Base-by-base conservation (phyloP, 30 jellyfish, hydroid and myxozoan genomes). In the Turritopsis dohrnii region DNA sequence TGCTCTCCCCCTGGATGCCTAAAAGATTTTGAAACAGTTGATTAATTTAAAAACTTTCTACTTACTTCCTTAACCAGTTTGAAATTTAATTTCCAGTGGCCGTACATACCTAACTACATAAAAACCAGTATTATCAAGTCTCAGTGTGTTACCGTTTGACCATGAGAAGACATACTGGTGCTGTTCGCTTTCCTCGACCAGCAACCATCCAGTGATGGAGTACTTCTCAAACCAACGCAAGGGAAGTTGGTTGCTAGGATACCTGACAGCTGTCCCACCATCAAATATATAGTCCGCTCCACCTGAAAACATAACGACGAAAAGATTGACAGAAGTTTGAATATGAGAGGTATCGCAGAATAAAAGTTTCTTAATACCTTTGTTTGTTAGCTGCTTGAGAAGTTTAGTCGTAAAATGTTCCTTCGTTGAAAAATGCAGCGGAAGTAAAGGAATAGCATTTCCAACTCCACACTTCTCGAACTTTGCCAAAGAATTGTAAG, bases 141-240 rank as follows among this genome's bases (percentile, higher is more conserved):
- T 7, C 13, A 41, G 53, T 16, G 79, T 80, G 28, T 80, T 84
- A 65, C 87, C 87, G 52, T 71, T n/a, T 16, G 87, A 80, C 87
- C 87, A 80, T 80, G 87, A 80, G 27, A 80, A 53, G 16, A 80
- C 26, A 21, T 80, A 80, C 81, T 80, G 87, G 0, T 80, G 87
- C 52, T 41, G 0, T 21, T 7, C 21, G 41, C 65, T 23, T 22
- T 27, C 65, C 29, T 80, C 53, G 41, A 80, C 83, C 0, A 24
- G 41, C 22, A 80, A 1, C 87, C 87, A 80, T 0, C 66, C 79
- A 16, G 77, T 24, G 52, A 80, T 20, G 28, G 87, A 16, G 77
- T 80, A 80, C n/a, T 27, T 21, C 52, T 23, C 29, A 53, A 24
- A 53, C 87, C 87, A 80, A 8, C 21, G 29, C n/a, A 25, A 17